Conservation (phyloP, 2,797 vertebrate genomes). For the Hybognathus amarus region DNA sequence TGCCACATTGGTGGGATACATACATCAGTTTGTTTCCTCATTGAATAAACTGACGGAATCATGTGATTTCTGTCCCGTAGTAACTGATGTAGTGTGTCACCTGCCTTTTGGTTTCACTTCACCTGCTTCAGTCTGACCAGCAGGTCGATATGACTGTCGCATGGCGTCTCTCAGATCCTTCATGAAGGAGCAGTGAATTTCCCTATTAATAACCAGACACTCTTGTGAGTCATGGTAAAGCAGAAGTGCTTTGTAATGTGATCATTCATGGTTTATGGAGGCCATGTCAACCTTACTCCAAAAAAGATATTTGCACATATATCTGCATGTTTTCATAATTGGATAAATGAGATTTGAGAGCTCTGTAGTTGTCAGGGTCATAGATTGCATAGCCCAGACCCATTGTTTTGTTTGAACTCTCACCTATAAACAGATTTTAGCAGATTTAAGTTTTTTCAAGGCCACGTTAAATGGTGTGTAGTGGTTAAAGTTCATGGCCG, state of each 20-base stretch:
- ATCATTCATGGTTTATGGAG: not conserved
- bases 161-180: conserved; percentile 37
- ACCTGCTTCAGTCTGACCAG: conserved; percentile 5
- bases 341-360: not conserved
- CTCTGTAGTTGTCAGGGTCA: not conserved
- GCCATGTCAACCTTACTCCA: not conserved
- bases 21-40: conserved; percentile 18
- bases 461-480: conserved; percentile 15
- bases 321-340: not conserved
- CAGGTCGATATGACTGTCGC: not conserved
- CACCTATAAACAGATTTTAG: conserved; percentile 23
- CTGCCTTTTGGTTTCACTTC: conserved; percentile 54
- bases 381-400: not conserved
- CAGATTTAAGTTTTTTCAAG: not conserved
- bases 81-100: not conserved
- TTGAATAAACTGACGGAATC: not conserved
- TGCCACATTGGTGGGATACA: not conserved
- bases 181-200: conserved; percentile 5
- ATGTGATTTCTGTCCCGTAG: conserved; percentile 7
- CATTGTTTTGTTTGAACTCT: conserved; percentile 32
- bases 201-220: not conserved
- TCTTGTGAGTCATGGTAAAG: conserved; percentile 15
- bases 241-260: not conserved
- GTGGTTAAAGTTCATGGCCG: not conserved
- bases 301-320: not conserved